Base-by-base conservation (phyloP, 2,797 vertebrate species). In the Danionella dracula region DNA sequence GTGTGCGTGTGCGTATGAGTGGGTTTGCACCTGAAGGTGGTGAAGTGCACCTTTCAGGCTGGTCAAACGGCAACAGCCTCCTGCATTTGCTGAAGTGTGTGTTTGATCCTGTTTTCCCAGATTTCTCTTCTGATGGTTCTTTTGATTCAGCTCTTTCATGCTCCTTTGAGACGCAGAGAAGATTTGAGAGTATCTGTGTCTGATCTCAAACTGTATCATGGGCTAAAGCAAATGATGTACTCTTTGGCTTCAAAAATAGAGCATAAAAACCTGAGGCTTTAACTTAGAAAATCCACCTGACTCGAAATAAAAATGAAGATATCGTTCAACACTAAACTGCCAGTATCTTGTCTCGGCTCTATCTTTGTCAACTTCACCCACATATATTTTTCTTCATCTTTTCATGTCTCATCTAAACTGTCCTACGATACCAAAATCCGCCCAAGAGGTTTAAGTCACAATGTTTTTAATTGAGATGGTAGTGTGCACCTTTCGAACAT, bases 1-100 rank as follows among this genome's bases (percentile, higher is more conserved):
- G 50, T 20, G 53, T 54, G 34, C 13, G 19, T 57, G 6, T 57
- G 13, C 56, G 27, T 38, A 38, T 59, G 51, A 41, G 31, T 65
- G 53, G 37, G 37, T 58, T 20, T 71, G 62, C 55, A 58, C 40
- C 44, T 59, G 53, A 56, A 70, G 62, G 27, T 15, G 59, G 67
- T 74, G 72, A 74, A 69, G 64, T 61, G 68, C 50, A 73, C 50
- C 51, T 66, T 61, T 74, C 61, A 62, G 64, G 72, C 50, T 50
- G 66, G 72, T 65, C 72, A 64, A 74, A 61, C 37, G 59, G 71
- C 19, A 65, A 48, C 51, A 66, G 48, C 56, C 56, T 68, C 29
- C 66, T 68, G 56, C 57, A 45, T 68, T 68, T 54, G 41, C 44
- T 54, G 56, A 35, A 66, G 50, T 23, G n/a, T n/a, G 57, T 42